A percentile compares a stretch with the other conserved stretches of the same genome.
phyloP scores from a whole-genome alignment of 1,140 invertebrate species.

The Mizuhopecten yessoensis region DNA sequence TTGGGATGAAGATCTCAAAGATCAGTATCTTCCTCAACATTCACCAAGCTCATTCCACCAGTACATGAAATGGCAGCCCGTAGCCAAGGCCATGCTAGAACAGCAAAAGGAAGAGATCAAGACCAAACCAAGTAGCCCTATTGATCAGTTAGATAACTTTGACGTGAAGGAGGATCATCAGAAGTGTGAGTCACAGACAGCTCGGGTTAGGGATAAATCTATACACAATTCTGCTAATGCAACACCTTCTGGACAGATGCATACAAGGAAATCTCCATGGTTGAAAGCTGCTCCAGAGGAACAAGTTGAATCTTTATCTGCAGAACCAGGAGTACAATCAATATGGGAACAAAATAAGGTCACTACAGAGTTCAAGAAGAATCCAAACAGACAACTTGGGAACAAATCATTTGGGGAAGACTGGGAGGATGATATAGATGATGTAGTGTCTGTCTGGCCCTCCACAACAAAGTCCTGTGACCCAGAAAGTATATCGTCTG shows the following conservation, averaged over 20 bases:
- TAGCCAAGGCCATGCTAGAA: not conserved
- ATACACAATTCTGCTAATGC: not conserved
- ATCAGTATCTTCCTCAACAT: slow-evolving; percentile 19
- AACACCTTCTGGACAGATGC: not conserved
- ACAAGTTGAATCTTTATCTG: not conserved
- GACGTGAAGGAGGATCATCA: not conserved
- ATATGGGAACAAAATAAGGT: not conserved
- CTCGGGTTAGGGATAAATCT: not conserved
- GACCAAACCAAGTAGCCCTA: not conserved
- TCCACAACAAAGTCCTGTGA: not conserved
- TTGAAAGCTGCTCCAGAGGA: not conserved
- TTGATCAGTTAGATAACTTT: not conserved
- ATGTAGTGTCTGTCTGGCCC: not conserved
- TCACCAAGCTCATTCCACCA: not conserved
- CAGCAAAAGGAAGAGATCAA: not conserved
- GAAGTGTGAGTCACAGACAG: not conserved
- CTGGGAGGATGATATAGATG: slow-evolving; percentile 32
- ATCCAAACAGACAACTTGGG: not conserved
- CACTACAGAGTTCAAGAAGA: not conserved
- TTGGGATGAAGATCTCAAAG: not conserved
- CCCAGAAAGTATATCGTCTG: not conserved
- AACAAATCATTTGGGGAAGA: not conserved
- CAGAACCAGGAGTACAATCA: not conserved
- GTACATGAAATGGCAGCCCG: slow-evolving; percentile 18
- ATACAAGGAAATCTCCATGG: not conserved